phyloP scores from a whole-genome alignment of 2,113 vertebrate genomes.

The Polypterus senegalus region DNA sequence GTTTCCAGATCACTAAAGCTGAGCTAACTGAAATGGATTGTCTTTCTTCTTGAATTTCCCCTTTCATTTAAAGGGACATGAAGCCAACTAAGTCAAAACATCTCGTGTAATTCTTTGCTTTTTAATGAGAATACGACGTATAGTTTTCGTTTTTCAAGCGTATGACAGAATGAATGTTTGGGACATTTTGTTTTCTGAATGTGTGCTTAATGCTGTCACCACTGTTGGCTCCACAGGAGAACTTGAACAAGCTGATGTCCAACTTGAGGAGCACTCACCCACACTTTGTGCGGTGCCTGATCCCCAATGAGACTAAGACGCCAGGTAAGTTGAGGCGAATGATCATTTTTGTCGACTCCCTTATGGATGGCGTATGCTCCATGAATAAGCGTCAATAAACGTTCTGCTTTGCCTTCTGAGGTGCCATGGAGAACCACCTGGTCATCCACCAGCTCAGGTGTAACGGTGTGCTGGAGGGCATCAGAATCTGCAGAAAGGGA shows the following conservation, averaged over 20 bases:
- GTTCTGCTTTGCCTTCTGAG: conserved; percentile 28
- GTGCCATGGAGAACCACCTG: conserved; percentile 72
- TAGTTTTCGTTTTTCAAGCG: too few relatives aligned
- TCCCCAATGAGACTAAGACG: conserved; percentile 90
- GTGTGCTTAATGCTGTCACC: too few relatives aligned
- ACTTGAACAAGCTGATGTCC: conserved; percentile 83
- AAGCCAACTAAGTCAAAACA: too few relatives aligned
- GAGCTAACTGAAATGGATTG: not conserved
- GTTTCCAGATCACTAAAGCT: too few relatives aligned
- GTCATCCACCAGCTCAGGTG: conserved; percentile 78
- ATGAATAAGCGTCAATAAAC: too few relatives aligned
- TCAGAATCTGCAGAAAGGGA: conserved; percentile 78
- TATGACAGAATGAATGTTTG: too few relatives aligned
- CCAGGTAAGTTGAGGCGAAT: conserved; percentile 47
- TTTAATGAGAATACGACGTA: too few relatives aligned
- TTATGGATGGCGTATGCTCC: too few relatives aligned
- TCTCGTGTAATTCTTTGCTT: too few relatives aligned
- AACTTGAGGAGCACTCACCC: conserved; percentile 80
- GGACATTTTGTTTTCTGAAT: too few relatives aligned
- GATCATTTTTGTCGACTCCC: too few relatives aligned
- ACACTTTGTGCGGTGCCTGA: conserved; percentile 83
- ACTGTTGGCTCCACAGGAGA: conserved; percentile 56
- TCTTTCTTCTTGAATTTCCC: not conserved
- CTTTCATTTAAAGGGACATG: not conserved
- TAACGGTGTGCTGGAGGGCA: conserved; percentile 75